Conservation (phyloP, 2,797 vertebrate species). For the Emydoidea blandingii region DNA sequence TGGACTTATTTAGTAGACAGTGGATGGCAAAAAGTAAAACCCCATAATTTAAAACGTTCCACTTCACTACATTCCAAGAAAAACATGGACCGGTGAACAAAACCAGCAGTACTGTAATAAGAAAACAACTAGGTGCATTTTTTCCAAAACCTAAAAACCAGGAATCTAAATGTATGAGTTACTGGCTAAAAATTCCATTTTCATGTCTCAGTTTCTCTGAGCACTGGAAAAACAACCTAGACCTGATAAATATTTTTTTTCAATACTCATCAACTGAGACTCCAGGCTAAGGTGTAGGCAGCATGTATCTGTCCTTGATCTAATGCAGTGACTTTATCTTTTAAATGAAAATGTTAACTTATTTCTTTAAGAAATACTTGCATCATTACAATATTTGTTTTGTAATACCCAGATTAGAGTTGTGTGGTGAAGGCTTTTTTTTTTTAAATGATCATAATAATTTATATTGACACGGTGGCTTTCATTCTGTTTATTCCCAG, state of each 20-base stretch:
- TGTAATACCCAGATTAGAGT: neutral
- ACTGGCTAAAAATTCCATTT: conserved; percentile 80
- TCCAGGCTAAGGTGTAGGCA: conserved; percentile 55
- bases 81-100: conserved; percentile 83
- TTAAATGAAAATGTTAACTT: neutral
- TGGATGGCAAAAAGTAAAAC: conserved; percentile 82
- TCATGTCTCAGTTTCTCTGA: conserved; percentile 72
- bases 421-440: neutral
- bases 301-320: conserved; percentile 13
- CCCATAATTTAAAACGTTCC: conserved; percentile 85
- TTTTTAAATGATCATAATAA: neutral
- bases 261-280: conserved; percentile 20
- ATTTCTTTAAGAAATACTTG: neutral
- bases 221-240: conserved; percentile 56
- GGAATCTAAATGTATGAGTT: conserved; percentile 81
- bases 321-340: neutral
- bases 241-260: conserved; percentile 65
- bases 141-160: conserved; percentile 84
- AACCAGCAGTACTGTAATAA: conserved; percentile 86
- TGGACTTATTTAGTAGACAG: conserved; percentile 84
- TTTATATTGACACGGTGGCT: neutral
- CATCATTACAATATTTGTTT: neutral
- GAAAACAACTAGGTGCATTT: conserved; percentile 86
- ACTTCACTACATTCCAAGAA: conserved; percentile 83
- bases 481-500: neutral